phyloP scores from a whole-genome alignment of 1,140 invertebrate species.

The Scaptomyza hsui region DNA sequence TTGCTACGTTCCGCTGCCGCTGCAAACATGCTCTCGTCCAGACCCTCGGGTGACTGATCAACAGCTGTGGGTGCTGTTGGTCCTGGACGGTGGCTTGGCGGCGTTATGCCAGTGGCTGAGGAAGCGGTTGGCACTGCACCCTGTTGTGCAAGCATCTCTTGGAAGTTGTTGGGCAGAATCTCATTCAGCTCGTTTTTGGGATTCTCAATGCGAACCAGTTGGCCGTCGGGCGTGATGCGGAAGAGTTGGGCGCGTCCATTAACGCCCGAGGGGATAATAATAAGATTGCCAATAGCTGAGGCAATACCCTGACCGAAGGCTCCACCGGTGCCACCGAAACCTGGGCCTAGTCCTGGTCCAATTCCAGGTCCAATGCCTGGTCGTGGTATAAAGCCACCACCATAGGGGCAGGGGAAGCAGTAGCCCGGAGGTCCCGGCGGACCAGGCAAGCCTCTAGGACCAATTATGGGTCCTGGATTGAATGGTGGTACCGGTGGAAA shows the following conservation, averaged over 20 bases:
- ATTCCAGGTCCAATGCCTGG: neutral
- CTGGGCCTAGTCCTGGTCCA: neutral
- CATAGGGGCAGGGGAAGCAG: slow-evolving; percentile 37
- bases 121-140: slow-evolving; percentile 41
- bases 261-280: slow-evolving; percentile 51
- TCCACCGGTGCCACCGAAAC: slow-evolving; percentile 1
- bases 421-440: slow-evolving; percentile 56
- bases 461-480: neutral
- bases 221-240: slow-evolving; percentile 63
- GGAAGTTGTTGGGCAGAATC: slow-evolving; percentile 30
- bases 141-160: slow-evolving; percentile 24
- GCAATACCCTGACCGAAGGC: slow-evolving; percentile 33
- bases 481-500: slow-evolving; percentile 25
- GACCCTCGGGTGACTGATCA: slow-evolving; percentile 28
- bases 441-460: slow-evolving; percentile 37
- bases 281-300: slow-evolving; percentile 61
- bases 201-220: slow-evolving; percentile 54
- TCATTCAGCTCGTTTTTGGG: slow-evolving; percentile 51
- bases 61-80: slow-evolving; percentile 13
- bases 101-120: slow-evolving; percentile 8
- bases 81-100: neutral
- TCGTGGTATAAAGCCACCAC: slow-evolving; percentile 15
- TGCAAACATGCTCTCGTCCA: slow-evolving; percentile 57
- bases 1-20: slow-evolving; percentile 31
- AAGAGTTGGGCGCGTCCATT: slow-evolving; percentile 57